Evolutionary conservation across 2,113 vertebrate species (phyloP), one percentile per base, ranked within the genome.

Genomic region (Ceyx margarethae): DNA sequence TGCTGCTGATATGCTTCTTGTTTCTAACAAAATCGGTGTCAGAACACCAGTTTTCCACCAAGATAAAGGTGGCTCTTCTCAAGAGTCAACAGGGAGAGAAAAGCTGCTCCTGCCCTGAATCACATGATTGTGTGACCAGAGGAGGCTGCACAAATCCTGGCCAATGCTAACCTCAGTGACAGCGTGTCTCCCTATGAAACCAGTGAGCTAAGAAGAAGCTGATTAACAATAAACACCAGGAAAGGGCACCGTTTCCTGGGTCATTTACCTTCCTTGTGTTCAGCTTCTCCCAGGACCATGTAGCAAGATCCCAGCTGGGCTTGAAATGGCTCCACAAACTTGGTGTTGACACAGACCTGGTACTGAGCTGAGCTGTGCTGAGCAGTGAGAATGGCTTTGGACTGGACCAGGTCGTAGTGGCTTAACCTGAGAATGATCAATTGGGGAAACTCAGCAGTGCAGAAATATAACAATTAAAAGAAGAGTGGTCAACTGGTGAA

Each of bases 291-390:
- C 22, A 99, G 96, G 64, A 98, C 98, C 10, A 98, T 12, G 94
- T 99, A 99, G 45, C 98, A 93, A 66, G 98, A 98, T 58, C 98
- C 98, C 69, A 98, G 79, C 46, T 98, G 98, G 33, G 98, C 98
- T 81, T 98, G 95, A 93, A 99, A 99, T 0, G 99, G 99, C 91
- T 99, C 99, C 95, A 99, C 98, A 89, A 98, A 94, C 50, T 68
- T 73, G 14, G 99, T 99, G 60, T 98, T 95, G 13, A 99, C 84
- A 3, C 61, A 68, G 60, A 99, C 85, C 9, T 50, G 95, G 94
- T 98, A 97, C 76, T 98, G 97, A 50, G 93, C 92, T 1, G 98
- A 97, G 16, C 93, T 94, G n/a, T 97, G 98, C 75, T 98, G 98
- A 14, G 95, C 80, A 2, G 93, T 96, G 61, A 99, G 97, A 5